phyloP scores from a whole-genome alignment of 2,113 vertebrate species.

The Ailurus styani region DNA sequence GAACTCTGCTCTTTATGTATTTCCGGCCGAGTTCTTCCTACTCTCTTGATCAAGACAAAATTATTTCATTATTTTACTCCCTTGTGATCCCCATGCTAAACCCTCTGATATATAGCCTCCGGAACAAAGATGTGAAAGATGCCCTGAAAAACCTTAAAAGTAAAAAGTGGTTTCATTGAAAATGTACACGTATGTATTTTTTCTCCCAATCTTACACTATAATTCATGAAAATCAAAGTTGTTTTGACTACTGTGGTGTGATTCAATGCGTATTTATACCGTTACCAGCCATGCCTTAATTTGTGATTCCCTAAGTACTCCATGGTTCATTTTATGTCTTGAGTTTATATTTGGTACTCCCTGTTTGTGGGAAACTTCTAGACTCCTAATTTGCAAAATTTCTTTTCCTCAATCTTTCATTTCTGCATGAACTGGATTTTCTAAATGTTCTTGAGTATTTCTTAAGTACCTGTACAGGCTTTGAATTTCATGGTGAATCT shows the following conservation, averaged over 20 bases:
- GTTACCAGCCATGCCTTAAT: background rate
- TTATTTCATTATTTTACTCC: slow-evolving; percentile 46
- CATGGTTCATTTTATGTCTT: background rate
- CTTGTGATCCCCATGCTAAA: slow-evolving; percentile 61
- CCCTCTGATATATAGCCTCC: slow-evolving; percentile 42
- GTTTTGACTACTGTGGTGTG: background rate
- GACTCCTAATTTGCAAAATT: background rate
- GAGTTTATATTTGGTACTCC: background rate
- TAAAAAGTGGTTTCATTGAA: background rate
- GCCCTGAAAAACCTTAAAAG: background rate
- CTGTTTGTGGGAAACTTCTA: background rate
- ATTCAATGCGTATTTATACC: background rate
- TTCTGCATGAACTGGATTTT: background rate
- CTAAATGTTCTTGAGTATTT: background rate
- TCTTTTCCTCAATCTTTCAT: background rate
- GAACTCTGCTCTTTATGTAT: slow-evolving; percentile 54
- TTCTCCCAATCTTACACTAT: background rate
- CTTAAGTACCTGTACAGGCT: background rate
- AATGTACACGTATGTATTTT: background rate
- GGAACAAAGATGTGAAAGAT: slow-evolving; percentile 52
- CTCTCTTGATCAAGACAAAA: slow-evolving; percentile 50
- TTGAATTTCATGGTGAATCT: background rate
- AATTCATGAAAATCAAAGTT: background rate
- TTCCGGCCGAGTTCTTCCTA: slow-evolving; percentile 32
- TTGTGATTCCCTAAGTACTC: background rate